Evolutionary conservation across 2,888 invertebrate genomes (phyloP), one percentile per base, ranked within the genome.

Genomic region (Apotomis betuletana): DNA sequence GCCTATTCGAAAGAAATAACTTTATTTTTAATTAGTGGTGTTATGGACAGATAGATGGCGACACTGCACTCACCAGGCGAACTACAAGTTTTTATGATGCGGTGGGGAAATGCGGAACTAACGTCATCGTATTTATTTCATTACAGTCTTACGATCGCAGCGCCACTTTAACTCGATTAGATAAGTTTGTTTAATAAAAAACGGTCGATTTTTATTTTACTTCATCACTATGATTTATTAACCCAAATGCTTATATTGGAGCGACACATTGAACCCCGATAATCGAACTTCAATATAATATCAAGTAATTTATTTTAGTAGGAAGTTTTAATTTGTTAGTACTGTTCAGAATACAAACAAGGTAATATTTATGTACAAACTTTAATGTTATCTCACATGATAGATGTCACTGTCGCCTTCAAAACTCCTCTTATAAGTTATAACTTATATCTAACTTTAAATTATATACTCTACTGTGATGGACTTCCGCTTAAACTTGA

Each of bases 401-500:
- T 72, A 63, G 55, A 67, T 52, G 57, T 71, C 73, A 61, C 60
- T 61, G 13, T 54, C 67, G 4, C 38, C 65, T 70, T 51, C 63
- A 36, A 52, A 58, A 65, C 58, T 41, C 73, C 78, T 79, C 80
- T 84, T 81, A 78, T 77, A 76, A 69, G 15, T 15, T 27, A 69
- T 75, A 77, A 77, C 62, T 74, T 76, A 75, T 78, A 82, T 83
- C 81, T 78, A 80, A 77, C n/a, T 78, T 80, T 77, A 81, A 68
- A 80, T 82, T 84, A 82, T 77, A 76, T 85, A 82, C 69, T 74
- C 82, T 84, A 86, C 73, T 87, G 87, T 88, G 85, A 88, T 87
- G 88, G 84, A 87, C 86, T 85, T 81, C 82, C 79, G 78, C 76
- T 82, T 85, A 78, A 79, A 80, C 64, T 73, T 74, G 76, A 78